Evolutionary conservation across 1,140 invertebrate species (phyloP), one percentile per base, ranked within the genome.

Genomic region (Drosophila punjabiensis): DNA sequence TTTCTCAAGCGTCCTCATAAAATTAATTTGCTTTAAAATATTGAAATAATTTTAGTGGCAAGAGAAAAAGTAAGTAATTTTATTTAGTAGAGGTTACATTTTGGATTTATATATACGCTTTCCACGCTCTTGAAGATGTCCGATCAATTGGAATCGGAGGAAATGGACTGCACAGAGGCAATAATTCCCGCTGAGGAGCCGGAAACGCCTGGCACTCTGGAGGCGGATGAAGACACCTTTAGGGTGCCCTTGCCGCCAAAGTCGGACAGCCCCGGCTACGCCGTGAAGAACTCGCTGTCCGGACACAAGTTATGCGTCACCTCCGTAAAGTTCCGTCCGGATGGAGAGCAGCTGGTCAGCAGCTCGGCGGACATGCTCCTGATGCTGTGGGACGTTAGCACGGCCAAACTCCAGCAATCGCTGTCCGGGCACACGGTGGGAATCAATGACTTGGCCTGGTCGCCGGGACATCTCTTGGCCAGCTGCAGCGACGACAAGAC

Each of bases 361-460:
- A 39, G 63, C 39, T 90, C 85, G 24, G 52, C 53, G 1, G 79
- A 90, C 59, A n/a, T 11, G 1, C n/a, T 24, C 11, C 9, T 90
- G 3, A 90, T 79, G 32, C 9, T 82, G 11, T 89, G 85, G 85
- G 68, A 90, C 28, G 33, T 76, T 13, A 16, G 5, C 1, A 52
- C 86, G 1, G 47, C 47, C 14, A 43, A 47, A 13, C 43, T 45
- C 5, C 14, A 53, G 0, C 62, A 64, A n/a, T 62, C 66, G 0
- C 30, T 89, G 24, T 0, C 13, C 1, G 86, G 86, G 3, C 85
- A 89, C 16, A 11, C 4, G 5, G 10, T 35, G 39, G 85, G 85
- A 9, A 50, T 89, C 10, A 89, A 89, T 41, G 85, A 90, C 55
- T 30, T 85, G 16, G n/a, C 39, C 24, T 89, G 85, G 82, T 68